Evolutionary conservation across 2,113 vertebrate genomes (phyloP).

Genomic region (Proterorhinus semilunaris): DNA sequence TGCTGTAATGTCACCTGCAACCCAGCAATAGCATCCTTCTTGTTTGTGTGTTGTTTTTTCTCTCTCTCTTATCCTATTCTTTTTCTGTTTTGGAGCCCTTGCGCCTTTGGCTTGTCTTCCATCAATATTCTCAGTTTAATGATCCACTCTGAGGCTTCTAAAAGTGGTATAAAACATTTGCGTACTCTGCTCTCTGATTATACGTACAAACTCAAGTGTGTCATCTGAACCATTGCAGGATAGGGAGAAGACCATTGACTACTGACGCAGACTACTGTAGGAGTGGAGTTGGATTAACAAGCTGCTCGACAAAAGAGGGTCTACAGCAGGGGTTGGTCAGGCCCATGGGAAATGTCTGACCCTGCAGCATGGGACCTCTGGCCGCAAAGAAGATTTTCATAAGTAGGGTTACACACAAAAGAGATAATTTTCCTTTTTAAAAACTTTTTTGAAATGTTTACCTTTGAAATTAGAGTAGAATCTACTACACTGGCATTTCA

Average conservation of each 20-base stretch:
- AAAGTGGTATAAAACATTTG: slow-evolving; percentile 50
- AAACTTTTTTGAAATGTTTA: no score
- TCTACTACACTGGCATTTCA: no score
- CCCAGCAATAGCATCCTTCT: slow-evolving; percentile 21
- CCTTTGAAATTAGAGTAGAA: no score
- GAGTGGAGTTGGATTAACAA: slow-evolving; percentile 53
- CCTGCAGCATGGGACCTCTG: not conserved
- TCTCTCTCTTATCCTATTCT: slow-evolving; percentile 40
- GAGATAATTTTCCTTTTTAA: no score
- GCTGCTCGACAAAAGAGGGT: slow-evolving; percentile 18
- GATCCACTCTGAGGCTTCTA: slow-evolving; percentile 61
- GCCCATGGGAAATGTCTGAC: no score
- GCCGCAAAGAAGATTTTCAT: no score
- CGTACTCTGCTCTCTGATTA: slow-evolving; percentile 43
- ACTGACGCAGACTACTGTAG: slow-evolving; percentile 26
- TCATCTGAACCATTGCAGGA: slow-evolving; percentile 46
- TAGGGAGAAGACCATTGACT: slow-evolving; percentile 52
- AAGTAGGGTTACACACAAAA: no score
- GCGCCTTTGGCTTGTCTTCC: slow-evolving; percentile 50
- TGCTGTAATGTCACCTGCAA: no score
- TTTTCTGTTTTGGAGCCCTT: slow-evolving; percentile 53
- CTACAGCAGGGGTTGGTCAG: not conserved
- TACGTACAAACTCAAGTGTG: slow-evolving; percentile 39
- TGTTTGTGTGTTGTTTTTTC: not conserved
- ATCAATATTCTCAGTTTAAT: slow-evolving; percentile 63